A percentile compares a stretch with the other conserved stretches of the same genome.
phyloP scores from a whole-genome alignment of 2,888 invertebrate species.

The Balanococcus diminutus region DNA sequence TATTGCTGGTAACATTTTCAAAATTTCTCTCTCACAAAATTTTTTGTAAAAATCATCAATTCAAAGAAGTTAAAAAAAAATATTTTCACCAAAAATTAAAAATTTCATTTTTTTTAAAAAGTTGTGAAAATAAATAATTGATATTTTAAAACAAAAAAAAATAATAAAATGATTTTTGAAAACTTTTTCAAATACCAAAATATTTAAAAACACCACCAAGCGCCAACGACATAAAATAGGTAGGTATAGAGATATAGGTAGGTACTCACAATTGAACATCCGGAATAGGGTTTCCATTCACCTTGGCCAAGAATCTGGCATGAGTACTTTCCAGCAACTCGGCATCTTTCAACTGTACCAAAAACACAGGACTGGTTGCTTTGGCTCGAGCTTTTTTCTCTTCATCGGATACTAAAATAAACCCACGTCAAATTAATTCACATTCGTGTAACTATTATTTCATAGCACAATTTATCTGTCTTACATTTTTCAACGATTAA shows the following conservation, averaged over 20 bases:
- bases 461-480: constrained; percentile 58
- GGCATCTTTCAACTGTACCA: constrained; percentile 84
- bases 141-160: no score
- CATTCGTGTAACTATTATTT: neutral
- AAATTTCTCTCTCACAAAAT: no score
- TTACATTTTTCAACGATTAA: constrained; percentile 84
- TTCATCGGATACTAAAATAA: constrained; percentile 70
- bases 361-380: constrained; percentile 80
- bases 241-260: neutral
- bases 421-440: neutral
- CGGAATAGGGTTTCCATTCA: constrained; percentile 87
- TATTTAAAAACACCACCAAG: no score
- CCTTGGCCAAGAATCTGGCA: constrained; percentile 85
- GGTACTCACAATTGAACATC: constrained; percentile 84
- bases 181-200: no score
- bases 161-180: no score
- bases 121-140: no score
- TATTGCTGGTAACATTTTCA: no score
- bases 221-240: neutral
- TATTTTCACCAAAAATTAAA: no score
- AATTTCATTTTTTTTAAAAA: no score
- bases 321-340: constrained; percentile 86
- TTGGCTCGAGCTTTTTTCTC: constrained; percentile 73
- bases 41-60: no score
- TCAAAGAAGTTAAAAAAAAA: no score